Base-by-base conservation (phyloP, 1,140 invertebrate species). In the Sycobia sp. region DNA sequence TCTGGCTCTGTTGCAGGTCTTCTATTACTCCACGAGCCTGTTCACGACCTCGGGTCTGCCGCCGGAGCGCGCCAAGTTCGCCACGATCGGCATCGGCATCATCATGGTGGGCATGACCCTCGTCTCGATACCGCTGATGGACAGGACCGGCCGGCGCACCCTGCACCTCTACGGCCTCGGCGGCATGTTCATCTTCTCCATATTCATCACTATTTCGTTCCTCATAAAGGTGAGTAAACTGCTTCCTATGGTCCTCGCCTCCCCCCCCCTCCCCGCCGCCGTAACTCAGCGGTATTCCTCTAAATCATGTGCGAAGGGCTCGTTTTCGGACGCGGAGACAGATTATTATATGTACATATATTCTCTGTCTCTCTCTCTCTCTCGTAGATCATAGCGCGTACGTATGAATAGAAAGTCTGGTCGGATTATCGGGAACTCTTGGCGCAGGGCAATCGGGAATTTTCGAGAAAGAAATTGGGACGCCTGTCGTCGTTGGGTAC, bases 101-200 rank as follows among this genome's bases (percentile, higher is more conserved):
- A 96, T 99, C 71, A 99, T 99, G 91, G 96, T 99, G 23, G 84
- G 89, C 49, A 96, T 97, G 92, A 99, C 97, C 3, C 82, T 99
- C 58, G 90, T 98, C 41, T 97, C 96, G 46, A 92, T 99, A 74
- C 95, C 95, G 4, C 83, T 99, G 53, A 99, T 98, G 92, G 95
- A 97, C 82, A 85, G 94, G 76, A 94, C 93, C 43, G 97, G 97
- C 49, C 84, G 96, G 51, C 85, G 96, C 66, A 97, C 94, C 1
- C 85, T 98, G n/a, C 95, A 97, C 75, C 86, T 99, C 13, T 94
- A 94, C 71, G 96, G 96, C 62, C 88, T 98, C 67, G 91, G 94
- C 70, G 94, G 94, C 74, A 98, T 98, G 95, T 96, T 96, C 82
- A 92, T 97, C 78, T 96, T 97, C 83, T 96, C 95, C 76, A 93